Evolutionary conservation across 2,113 vertebrate species (phyloP).

Genomic region (Eupsittula cactorum): DNA sequence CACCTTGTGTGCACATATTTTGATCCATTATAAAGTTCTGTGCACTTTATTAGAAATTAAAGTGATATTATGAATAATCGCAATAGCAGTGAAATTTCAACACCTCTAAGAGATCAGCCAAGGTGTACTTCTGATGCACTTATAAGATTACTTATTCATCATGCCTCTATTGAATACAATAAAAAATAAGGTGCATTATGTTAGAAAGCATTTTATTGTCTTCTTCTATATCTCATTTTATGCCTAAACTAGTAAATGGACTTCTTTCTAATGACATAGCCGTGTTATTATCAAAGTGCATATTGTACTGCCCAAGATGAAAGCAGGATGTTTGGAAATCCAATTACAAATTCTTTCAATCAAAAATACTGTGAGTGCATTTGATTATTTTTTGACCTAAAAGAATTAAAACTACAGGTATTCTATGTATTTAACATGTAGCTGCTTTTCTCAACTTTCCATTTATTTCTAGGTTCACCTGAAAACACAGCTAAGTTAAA

Average conservation of each 20-base stretch:
- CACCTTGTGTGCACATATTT: constrained; percentile 2
- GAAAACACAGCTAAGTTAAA: constrained; percentile 77
- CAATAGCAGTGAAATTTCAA: constrained; percentile 14
- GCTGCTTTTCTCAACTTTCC: constrained; percentile 80
- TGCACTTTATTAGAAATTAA: constrained; percentile 43
- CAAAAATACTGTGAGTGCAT: constrained; percentile 86
- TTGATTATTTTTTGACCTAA: constrained; percentile 87
- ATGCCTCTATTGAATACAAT: constrained; percentile 84
- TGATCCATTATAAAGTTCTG: constrained; percentile 24
- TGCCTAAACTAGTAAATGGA: constrained; percentile 85
- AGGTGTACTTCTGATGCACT: constrained; percentile 81
- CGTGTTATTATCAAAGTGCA: constrained; percentile 92
- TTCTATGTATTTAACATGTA: constrained; percentile 87
- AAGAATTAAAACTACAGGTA: constrained; percentile 89
- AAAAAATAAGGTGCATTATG: constrained; percentile 75
- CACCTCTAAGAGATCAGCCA: constrained; percentile 53
- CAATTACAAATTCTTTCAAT: constrained; percentile 98
- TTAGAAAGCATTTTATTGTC: constrained; percentile 91
- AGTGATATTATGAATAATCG: constrained; percentile 16
- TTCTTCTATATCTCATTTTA: constrained; percentile 90
- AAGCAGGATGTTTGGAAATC: constrained; percentile 88
- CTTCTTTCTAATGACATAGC: constrained; percentile 91
- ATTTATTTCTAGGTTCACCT: constrained; percentile 70
- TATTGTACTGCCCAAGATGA: constrained; percentile 83
- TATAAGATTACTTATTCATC: constrained; percentile 91